Percentiles rank a stretch among this genome's conserved stretches.
These are phyloP conservation scores for Chrysomela aeneicollis DNA, from an alignment of 2,888 invertebrate genomes.

Conservation along the genomic window DNA sequence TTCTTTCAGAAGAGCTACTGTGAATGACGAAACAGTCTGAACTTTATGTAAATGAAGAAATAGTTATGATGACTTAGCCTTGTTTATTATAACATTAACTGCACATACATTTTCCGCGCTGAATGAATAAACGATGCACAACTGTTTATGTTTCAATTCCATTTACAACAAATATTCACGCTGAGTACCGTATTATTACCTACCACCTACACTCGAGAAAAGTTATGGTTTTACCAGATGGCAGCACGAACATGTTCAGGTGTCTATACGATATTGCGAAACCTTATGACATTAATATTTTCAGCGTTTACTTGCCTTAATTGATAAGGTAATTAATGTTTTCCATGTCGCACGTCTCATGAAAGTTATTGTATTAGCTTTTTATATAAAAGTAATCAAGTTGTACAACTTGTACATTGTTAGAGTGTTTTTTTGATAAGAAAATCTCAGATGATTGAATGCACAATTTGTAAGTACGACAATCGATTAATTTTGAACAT, in stretches of 20 bases:
- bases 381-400: slow-evolving; percentile 40
- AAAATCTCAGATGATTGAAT: slow-evolving; percentile 29
- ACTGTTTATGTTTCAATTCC: slow-evolving; percentile 34
- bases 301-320: slow-evolving; percentile 40
- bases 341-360: slow-evolving; percentile 34
- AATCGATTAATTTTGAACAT: slow-evolving; percentile 32
- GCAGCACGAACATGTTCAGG: slow-evolving; percentile 26
- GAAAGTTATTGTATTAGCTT: slow-evolving; percentile 33
- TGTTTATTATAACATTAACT: not conserved
- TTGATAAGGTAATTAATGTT: slow-evolving; percentile 46
- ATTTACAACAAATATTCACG: slow-evolving; percentile 28
- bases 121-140: not conserved
- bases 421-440: slow-evolving; percentile 25
- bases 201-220: slow-evolving; percentile 34
- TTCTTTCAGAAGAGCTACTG: not conserved
- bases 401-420: slow-evolving; percentile 35
- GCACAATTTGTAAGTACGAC: slow-evolving; percentile 32
- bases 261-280: slow-evolving; percentile 42
- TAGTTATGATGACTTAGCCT: not conserved
- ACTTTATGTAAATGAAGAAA: not conserved
- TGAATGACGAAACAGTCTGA: not conserved
- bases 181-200: slow-evolving; percentile 25
- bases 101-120: not conserved
- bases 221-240: slow-evolving; percentile 31
- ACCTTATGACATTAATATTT: slow-evolving; percentile 45